phyloP scores from a whole-genome alignment of 1,140 invertebrate genomes.

The Octopus bimaculoides region DNA sequence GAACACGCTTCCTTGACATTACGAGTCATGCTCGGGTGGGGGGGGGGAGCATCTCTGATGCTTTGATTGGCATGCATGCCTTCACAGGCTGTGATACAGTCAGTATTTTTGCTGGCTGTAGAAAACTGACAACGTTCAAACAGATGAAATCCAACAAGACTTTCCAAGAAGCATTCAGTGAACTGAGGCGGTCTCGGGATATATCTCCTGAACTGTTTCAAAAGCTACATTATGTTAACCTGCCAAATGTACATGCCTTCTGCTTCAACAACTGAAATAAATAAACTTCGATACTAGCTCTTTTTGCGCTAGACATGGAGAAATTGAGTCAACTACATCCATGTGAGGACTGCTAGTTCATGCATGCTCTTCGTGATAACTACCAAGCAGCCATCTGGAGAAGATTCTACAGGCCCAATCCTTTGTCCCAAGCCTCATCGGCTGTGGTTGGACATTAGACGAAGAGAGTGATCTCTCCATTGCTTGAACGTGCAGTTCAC shows the following conservation, averaged over 20 bases:
- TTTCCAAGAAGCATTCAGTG: slow-evolving; percentile 10
- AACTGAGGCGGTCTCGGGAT: slow-evolving; percentile 19
- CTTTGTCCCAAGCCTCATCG: too few species aligned
- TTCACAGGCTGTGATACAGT: slow-evolving; percentile 16
- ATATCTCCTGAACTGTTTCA: slow-evolving; percentile 13
- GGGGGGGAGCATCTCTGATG: slow-evolving; percentile 16
- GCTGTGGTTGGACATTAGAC: too few species aligned
- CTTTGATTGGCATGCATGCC: slow-evolving; percentile 17
- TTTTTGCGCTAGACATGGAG: slow-evolving; percentile 19
- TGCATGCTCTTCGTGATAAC: too few species aligned
- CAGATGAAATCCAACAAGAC: not conserved
- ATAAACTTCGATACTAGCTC: slow-evolving; percentile 23
- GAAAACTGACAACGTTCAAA: slow-evolving; percentile 15
- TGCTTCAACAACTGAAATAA: slow-evolving; percentile 15
- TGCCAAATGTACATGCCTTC: slow-evolving; percentile 9
- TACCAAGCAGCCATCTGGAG: too few species aligned
- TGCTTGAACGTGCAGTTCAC: too few species aligned
- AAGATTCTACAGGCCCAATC: too few species aligned
- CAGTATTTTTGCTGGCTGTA: slow-evolving; percentile 18
- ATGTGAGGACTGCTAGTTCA: too few species aligned
- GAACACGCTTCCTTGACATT: not conserved
- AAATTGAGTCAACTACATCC: slow-evolving; percentile 16
- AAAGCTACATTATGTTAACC: slow-evolving; percentile 12
- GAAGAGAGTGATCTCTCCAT: too few species aligned
- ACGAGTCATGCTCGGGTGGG: not conserved